These are phyloP conservation scores for Phyllopteryx taeniolatus DNA, from an alignment of 2,113 vertebrate genomes.

Conservation along the genomic window DNA sequence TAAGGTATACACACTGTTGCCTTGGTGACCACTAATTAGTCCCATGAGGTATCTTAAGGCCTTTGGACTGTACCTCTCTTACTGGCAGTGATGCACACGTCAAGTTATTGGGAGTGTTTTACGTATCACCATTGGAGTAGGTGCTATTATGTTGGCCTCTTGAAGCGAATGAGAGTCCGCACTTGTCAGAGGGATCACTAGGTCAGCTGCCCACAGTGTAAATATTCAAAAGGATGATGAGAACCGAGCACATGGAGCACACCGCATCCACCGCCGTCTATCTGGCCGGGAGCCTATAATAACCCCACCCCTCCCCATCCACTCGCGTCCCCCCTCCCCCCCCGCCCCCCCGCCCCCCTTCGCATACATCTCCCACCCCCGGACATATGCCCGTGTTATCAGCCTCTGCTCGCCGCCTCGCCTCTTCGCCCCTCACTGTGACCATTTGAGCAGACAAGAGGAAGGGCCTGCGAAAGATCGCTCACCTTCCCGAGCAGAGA, in stretches of 20 bases:
- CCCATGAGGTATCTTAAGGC: not conserved
- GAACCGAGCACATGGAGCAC: conserved; percentile 34
- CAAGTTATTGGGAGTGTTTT: not conserved
- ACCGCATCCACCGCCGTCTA: conserved; percentile 43
- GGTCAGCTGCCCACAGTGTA: conserved; percentile 55
- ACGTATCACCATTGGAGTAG: not conserved
- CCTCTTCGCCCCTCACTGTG: conserved; percentile 58
- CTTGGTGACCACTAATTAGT: conserved; percentile 4
- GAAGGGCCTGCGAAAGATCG: conserved; percentile 26
- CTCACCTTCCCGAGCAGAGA: conserved; percentile 28
- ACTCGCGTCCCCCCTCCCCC: not conserved
- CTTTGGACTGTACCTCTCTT: not conserved
- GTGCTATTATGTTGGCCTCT: not conserved
- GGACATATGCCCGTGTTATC: conserved; percentile 66
- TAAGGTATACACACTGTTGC: not conserved
- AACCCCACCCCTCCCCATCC: conserved; percentile 28
- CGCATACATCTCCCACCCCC: conserved; percentile 7
- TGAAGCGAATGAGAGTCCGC: conserved; percentile 17
- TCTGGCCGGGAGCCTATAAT: conserved; percentile 58
- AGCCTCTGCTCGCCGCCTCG: conserved; percentile 47
- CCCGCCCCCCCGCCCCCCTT: too few relatives aligned
- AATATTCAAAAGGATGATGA: conserved; percentile 45
- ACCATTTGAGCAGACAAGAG: conserved; percentile 46
- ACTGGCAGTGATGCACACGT: conserved; percentile 4
- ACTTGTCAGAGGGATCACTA: conserved; percentile 43